Evolutionary conservation across 2,797 vertebrate species (phyloP).

Genomic region (Amblyraja radiata): DNA sequence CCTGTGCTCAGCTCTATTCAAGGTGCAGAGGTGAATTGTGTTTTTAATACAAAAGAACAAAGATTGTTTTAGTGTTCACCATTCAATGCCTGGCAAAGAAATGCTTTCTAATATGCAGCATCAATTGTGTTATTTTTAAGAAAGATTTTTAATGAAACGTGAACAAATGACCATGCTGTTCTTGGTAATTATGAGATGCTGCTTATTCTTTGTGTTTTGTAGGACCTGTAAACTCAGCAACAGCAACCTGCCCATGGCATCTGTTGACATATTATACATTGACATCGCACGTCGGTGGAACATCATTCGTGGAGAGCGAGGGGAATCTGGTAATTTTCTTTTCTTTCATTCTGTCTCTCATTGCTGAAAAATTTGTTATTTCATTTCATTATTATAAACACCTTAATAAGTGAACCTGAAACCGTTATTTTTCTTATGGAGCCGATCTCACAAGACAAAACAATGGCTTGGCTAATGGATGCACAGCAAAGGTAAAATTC

Average conservation of each 20-base stretch:
- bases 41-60: neutral
- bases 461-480: neutral
- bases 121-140: neutral
- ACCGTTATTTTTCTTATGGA: neutral
- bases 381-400: neutral
- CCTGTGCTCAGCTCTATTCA: neutral
- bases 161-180: neutral
- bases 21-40: neutral
- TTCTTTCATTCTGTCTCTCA: neutral
- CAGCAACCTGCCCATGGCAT: constrained; percentile 84
- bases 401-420: neutral
- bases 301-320: constrained; percentile 65
- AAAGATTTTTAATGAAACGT: neutral
- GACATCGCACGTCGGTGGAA: constrained; percentile 87
- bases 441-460: neutral
- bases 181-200: neutral
- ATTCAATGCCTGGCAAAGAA: neutral
- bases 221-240: constrained; percentile 86
- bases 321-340: constrained; percentile 71
- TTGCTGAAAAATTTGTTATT: neutral
- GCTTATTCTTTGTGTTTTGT: constrained; percentile 25
- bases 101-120: neutral
- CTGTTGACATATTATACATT: constrained; percentile 92
- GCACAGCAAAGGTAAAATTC: too few species aligned
- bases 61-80: neutral